Conservation (phyloP, 1,140 invertebrate genomes). For the Drosophila pachea region DNA sequence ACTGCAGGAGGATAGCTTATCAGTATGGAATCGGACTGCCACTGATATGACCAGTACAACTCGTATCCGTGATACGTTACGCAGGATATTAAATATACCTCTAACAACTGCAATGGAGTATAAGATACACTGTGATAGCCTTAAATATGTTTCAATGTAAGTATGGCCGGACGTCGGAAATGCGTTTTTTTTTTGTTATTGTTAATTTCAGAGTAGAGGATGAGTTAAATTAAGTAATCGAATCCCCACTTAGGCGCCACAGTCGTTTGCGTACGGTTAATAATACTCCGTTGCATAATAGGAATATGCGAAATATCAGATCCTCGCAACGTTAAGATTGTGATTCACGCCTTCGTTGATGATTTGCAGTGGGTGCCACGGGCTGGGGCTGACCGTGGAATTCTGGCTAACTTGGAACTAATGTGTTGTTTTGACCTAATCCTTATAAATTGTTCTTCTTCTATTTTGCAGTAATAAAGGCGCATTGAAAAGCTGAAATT, state of each 20-base stretch:
- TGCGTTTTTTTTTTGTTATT: neutral
- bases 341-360: neutral
- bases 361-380: neutral
- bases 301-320: neutral
- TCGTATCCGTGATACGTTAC: conserved; percentile 95
- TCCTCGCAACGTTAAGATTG: neutral
- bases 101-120: conserved; percentile 96
- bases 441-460: conserved; percentile 8
- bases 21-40: conserved; percentile 98
- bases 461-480: conserved; percentile 77
- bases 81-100: conserved; percentile 96
- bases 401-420: neutral
- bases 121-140: conserved; percentile 93
- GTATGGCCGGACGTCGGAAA: conserved; percentile 23
- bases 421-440: neutral
- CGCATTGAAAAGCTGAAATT: conserved; percentile 79
- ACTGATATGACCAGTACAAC: conserved; percentile 91
- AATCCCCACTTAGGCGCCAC: conserved; percentile 8
- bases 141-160: conserved; percentile 83
- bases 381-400: neutral
- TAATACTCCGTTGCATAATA: conserved; percentile 3
- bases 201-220: no score
- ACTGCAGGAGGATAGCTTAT: conserved; percentile 95
- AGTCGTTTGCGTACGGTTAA: neutral
- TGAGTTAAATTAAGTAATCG: neutral